Evolutionary conservation across 2,888 invertebrate species (phyloP), one percentile per base, ranked within the genome.

Genomic region (Drosophila emarginata): DNA sequence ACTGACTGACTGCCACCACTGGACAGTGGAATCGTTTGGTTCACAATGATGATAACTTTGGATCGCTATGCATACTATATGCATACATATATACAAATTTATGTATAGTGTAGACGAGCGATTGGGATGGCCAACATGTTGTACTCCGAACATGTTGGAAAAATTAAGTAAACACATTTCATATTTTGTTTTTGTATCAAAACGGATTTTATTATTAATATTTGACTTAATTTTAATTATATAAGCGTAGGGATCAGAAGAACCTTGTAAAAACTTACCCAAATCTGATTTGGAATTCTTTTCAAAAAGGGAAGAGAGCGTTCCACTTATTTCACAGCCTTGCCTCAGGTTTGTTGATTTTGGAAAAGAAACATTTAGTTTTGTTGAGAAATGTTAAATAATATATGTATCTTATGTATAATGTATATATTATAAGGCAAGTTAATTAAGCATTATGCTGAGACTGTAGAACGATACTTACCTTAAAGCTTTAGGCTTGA

Each of bases 131-230:
- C 50, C 60, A 71, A 79, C 80, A 53, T 79, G 80, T 79, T 76
- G 61, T 66, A 61, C 60, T 54, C 56, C 67, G 36, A 80, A 77
- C 80, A 84, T 77, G 80, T 84, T 80, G 57, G 84, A 54, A 14
- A 59, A 1, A n/a, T 52, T 75, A 72, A 72, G 51, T 68, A 50
- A 79, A 80, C 61, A 68, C 66, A 7, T 40, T 26, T 59, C 62
- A 7, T 36, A 23, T 59, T 21, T 65, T 9, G 57, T 45, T 61
- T 72, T 53, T 61, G 56, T 12, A 0, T 14, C 7, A 54, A 54
- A 15, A 0, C 21, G 37, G 21, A 11, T 71, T 12, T 28, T 52
- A 50, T 60, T 32, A 28, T 58, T 32, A n/a, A 45, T 45, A 11
- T 45, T n/a, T 11, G 36, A 11, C 1, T 32, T 7, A 7, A 32